phyloP scores from a whole-genome alignment of 2,888 invertebrate genomes.

The Stenodera caucasica region DNA sequence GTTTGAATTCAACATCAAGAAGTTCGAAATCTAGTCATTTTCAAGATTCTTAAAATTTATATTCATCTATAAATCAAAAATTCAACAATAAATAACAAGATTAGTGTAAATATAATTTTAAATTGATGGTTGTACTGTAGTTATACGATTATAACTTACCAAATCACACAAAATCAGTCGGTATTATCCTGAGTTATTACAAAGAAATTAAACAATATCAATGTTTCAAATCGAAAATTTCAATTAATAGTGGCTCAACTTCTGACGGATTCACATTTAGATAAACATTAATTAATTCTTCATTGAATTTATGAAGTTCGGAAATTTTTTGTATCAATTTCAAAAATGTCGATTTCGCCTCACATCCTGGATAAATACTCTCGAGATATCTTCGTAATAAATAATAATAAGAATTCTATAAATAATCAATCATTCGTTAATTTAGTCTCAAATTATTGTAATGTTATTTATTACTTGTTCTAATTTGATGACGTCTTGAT shows the following conservation, averaged over 20 bases:
- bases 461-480: constrained; percentile 67
- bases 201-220: constrained; percentile 13
- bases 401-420: constrained; percentile 87
- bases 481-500: constrained; percentile 79
- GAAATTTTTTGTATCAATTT: constrained; percentile 89
- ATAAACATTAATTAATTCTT: constrained; percentile 89
- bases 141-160: neutral
- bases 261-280: constrained; percentile 89
- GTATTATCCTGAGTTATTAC: constrained; percentile 7
- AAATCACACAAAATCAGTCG: constrained; percentile 6
- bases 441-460: neutral
- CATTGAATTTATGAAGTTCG: constrained; percentile 85
- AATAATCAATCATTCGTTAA: constrained; percentile 32
- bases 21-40: constrained; percentile 29
- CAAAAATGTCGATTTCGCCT: constrained; percentile 84
- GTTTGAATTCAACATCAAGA: constrained; percentile 30
- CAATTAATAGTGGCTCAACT: constrained; percentile 90
- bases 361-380: constrained; percentile 81
- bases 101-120: constrained; percentile 6
- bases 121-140: neutral
- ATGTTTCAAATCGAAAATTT: constrained; percentile 91
- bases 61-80: constrained; percentile 19
- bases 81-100: constrained; percentile 8
- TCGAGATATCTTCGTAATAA: constrained; percentile 81
- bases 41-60: constrained; percentile 28